Conservation (phyloP, 1,140 invertebrate genomes). For the Pseudomyrmex sp. region DNA sequence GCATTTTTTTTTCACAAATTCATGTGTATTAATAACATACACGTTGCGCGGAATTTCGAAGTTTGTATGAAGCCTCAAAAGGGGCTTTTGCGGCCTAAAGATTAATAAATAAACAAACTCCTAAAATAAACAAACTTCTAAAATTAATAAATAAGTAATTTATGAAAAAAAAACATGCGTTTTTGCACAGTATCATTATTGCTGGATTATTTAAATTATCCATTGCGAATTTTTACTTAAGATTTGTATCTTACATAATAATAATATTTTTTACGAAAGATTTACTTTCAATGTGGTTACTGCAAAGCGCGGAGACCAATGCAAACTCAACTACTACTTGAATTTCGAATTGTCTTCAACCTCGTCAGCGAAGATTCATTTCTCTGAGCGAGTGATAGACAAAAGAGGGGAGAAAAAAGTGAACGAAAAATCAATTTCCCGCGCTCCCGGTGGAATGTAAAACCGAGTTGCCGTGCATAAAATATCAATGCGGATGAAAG, state of each 20-base stretch:
- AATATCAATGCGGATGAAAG: conserved; percentile 34
- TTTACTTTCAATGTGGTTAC: not conserved
- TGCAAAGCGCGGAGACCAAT: not conserved
- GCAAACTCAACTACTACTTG: not conserved
- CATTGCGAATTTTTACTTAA: not conserved
- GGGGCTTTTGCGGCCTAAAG: no score
- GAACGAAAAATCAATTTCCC: conserved; percentile 63
- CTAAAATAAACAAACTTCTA: not conserved
- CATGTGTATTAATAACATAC: no score
- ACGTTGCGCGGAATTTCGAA: no score
- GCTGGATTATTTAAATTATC: not conserved
- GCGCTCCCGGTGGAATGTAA: not conserved
- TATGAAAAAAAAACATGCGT: not conserved
- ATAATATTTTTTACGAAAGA: not conserved
- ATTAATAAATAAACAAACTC: no score
- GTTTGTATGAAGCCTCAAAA: no score
- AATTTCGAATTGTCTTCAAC: conserved; percentile 37
- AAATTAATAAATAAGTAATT: not conserved
- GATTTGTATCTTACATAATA: not conserved
- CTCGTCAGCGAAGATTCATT: conserved; percentile 25
- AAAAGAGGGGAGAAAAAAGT: conserved; percentile 24
- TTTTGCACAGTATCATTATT: not conserved
- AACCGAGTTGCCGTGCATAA: conserved; percentile 35
- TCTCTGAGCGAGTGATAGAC: conserved; percentile 23
- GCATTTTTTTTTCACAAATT: no score